Evolutionary conservation across 2,888 invertebrate genomes (phyloP).

Genomic region (Alcis repandata): DNA sequence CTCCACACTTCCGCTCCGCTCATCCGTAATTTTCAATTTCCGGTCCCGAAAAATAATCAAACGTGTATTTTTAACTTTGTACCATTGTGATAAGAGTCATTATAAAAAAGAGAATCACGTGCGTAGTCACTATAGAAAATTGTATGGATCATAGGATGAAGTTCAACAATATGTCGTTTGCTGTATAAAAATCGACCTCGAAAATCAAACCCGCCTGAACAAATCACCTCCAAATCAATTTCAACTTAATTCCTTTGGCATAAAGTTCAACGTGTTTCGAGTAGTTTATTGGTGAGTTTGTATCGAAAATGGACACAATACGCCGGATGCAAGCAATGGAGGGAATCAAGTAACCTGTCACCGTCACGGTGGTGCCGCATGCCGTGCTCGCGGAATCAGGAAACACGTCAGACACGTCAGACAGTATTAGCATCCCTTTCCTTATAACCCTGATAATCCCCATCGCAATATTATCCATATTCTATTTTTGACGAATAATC

Average conservation of each 20-base stretch:
- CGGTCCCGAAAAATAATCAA: slow-evolving; percentile 5
- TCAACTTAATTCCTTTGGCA: slow-evolving; percentile 8
- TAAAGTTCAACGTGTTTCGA: slow-evolving; percentile 6
- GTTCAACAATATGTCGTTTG: slow-evolving; percentile 11
- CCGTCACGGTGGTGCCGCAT: slow-evolving; percentile 2
- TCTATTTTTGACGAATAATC: too few species aligned
- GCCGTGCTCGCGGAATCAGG: too few species aligned
- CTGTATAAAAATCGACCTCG: slow-evolving; percentile 17
- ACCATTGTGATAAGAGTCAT: background rate
- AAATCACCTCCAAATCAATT: background rate
- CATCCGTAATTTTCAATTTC: slow-evolving; percentile 29
- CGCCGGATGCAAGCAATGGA: slow-evolving; percentile 46
- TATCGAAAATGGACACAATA: slow-evolving; percentile 44
- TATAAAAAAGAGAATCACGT: background rate
- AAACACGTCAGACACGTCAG: too few species aligned
- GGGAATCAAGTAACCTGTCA: slow-evolving; percentile 40
- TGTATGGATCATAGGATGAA: slow-evolving; percentile 3
- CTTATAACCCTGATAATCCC: too few species aligned
- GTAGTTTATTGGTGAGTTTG: slow-evolving; percentile 4
- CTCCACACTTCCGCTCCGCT: slow-evolving; percentile 28
- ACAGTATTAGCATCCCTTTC: too few species aligned
- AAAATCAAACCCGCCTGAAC: background rate
- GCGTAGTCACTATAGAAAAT: background rate
- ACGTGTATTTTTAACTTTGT: slow-evolving; percentile 5
- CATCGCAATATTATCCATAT: too few species aligned